Evolutionary conservation across 2,888 invertebrate genomes (phyloP).

Genomic region (Brenthis daphne): DNA sequence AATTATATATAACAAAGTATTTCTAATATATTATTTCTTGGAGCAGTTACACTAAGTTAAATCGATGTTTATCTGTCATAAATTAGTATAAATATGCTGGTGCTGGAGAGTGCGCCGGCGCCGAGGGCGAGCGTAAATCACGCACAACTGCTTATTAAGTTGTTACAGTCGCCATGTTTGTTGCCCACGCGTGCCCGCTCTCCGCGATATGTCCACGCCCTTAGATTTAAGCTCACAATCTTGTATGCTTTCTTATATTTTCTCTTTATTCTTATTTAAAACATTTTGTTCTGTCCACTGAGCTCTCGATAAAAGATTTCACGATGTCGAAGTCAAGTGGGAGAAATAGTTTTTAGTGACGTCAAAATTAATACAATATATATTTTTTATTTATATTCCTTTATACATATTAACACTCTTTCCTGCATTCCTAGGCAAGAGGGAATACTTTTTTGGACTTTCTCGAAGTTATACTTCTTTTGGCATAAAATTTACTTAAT

Average conservation of each 20-base stretch:
- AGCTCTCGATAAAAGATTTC: no score
- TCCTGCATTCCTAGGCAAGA: no score
- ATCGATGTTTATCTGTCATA: conserved; percentile 76
- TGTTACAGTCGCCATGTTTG: conserved; percentile 74
- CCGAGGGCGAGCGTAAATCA: conserved; percentile 79
- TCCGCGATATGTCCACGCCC: conserved; percentile 66
- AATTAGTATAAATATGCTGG: conserved; percentile 76
- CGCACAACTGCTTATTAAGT: conserved; percentile 79
- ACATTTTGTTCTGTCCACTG: conserved; percentile 15
- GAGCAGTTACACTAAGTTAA: conserved; percentile 54
- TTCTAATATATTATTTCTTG: conserved; percentile 46
- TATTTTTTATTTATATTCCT: no score
- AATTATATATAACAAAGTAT: conserved; percentile 26
- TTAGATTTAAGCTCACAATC: conserved; percentile 65
- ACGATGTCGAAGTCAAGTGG: no score
- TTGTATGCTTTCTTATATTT: conserved; percentile 51
- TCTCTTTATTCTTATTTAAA: conserved; percentile 40
- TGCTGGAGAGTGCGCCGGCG: conserved; percentile 71
- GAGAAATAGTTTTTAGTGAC: no score
- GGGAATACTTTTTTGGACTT: no score
- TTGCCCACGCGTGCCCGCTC: conserved; percentile 71
- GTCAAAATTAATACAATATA: no score
- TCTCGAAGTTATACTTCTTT: no score
- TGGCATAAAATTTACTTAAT: no score
- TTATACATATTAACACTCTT: no score